Conservation (phyloP, 2,113 vertebrate genomes). For the Trochalopteron elliotii region DNA sequence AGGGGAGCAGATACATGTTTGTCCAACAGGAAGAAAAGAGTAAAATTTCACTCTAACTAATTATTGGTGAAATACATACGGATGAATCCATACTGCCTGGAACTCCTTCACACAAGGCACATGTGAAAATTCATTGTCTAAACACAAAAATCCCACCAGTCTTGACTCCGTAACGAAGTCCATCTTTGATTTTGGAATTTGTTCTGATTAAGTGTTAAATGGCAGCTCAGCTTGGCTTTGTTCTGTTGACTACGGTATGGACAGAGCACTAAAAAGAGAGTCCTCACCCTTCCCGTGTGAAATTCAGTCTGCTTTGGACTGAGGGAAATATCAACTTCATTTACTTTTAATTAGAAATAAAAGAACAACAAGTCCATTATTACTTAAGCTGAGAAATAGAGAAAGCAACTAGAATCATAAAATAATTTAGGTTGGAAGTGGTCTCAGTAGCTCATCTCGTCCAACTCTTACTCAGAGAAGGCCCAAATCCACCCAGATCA, state of each 20-base stretch:
- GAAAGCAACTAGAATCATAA: background rate
- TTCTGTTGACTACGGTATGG: background rate
- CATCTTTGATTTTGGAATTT: background rate
- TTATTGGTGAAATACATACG: background rate
- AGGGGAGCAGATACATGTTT: background rate
- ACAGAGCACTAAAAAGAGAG: background rate
- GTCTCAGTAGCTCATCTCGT: background rate
- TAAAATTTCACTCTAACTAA: background rate
- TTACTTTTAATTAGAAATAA: background rate
- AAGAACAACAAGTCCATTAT: background rate
- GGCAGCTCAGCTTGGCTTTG: background rate
- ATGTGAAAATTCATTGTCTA: background rate
- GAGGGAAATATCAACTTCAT: background rate
- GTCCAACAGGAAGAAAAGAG: background rate
- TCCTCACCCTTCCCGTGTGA: background rate
- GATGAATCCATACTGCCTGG: background rate
- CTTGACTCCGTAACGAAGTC: background rate
- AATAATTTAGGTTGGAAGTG: background rate
- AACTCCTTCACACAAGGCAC: background rate
- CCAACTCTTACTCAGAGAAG: background rate
- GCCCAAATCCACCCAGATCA: rapidly evolving
- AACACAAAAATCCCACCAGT: background rate
- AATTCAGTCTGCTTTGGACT: background rate
- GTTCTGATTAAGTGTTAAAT: background rate
- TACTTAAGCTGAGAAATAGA: background rate